Evolutionary conservation across 1,140 invertebrate species (phyloP), one percentile per base, ranked within the genome.

Genomic region (Rhopalosiphum padi): DNA sequence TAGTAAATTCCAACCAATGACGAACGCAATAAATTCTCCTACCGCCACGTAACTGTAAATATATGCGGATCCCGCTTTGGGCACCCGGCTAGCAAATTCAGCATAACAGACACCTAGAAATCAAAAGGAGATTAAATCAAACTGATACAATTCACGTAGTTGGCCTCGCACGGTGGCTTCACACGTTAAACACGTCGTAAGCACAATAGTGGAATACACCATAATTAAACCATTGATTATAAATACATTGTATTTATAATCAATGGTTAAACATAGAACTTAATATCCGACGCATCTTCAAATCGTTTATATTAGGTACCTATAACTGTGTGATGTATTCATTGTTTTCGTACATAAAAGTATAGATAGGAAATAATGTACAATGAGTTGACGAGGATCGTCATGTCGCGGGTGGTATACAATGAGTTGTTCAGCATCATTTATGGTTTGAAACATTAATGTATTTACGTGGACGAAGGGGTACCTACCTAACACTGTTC

Each of bases 11-110:
- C 98, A 99, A 41, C 98, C 98, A 94, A 97, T 97, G 94, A 96
- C 96, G 96, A 96, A 99, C 55, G 96, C 98, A 21, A 96, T 97
- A 95, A 97, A 97, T 95, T 99, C 98, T 0, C 98, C 98, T 83
- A 98, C 97, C 41, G 97, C 97, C 7, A 98, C 98, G 95, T 98
- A 99, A 94, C 97, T 98, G 96, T 98, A 99, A 41, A 98, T 96
- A 95, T 99, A 99, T 0, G 98, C 98, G 0, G 98, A 98, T 9
- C 98, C 98, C 1, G 98, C 97, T 94, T 97, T 97, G 5, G 98
- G 98, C 8, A 98, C 98, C 94, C 98, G 95, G 0, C 98, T 97
- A 25, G 97, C 98, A 95, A 99, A 99, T 96, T 99, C 98, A 18
- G 98, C 98, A 95, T 98, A 98, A 94, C 97, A 98, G 11, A 98